Evolutionary conservation across 2,797 vertebrate genomes (phyloP).

Genomic region (Hypotaenidia philippensis): DNA sequence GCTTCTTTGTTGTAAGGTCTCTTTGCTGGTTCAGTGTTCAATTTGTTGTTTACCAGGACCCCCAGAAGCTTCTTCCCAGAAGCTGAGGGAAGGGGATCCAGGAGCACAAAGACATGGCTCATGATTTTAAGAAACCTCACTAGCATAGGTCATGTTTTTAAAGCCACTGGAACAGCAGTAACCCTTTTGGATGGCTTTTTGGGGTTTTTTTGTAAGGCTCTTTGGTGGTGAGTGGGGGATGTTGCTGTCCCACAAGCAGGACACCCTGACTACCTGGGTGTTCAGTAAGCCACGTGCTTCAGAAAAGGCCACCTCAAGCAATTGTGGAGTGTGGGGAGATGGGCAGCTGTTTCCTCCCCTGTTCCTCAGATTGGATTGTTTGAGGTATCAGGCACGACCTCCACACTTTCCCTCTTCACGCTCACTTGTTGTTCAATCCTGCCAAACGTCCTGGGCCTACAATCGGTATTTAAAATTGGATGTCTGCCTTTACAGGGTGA

Average conservation of each 20-base stretch:
- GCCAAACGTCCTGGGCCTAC: rapidly evolving
- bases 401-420: not conserved
- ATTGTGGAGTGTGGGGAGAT: rapidly evolving
- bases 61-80: not conserved
- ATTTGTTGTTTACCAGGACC: not conserved
- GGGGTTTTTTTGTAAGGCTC: not conserved
- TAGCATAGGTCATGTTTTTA: not conserved
- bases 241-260: not conserved
- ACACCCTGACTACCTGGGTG: rapidly evolving
- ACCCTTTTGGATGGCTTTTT: not conserved
- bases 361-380: rapidly evolving
- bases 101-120: not conserved
- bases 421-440: not conserved
- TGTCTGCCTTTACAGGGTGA: not conserved
- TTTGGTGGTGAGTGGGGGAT: not conserved
- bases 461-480: not conserved
- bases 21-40: not conserved
- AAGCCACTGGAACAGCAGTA: not conserved
- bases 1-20: not conserved
- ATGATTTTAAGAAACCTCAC: not conserved
- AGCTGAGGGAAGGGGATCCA: not conserved
- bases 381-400: rapidly evolving
- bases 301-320: not conserved
- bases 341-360: not conserved
- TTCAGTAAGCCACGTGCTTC: not conserved